Percentiles rank a stretch among this genome's conserved stretches.
phyloP scores from a whole-genome alignment of 2,113 vertebrate genomes.

The Pampusana beccarii region DNA sequence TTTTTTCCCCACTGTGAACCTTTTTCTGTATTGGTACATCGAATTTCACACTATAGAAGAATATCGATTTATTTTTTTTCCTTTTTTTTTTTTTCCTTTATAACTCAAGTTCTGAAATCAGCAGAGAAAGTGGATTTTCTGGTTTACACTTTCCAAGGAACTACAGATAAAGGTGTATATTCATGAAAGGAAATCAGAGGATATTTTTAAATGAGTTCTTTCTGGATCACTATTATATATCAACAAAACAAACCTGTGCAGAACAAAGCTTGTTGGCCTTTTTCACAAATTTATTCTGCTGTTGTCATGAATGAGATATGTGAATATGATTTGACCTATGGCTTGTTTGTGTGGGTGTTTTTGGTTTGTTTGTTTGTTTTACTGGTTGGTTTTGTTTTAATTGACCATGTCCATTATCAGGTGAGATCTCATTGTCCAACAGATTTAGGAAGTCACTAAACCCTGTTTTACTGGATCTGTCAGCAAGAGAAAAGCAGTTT shows the following conservation, averaged over 20 bases:
- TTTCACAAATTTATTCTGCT: neutral
- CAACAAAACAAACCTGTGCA: neutral
- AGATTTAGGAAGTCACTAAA: neutral
- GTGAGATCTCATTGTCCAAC: neutral
- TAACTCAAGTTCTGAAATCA: neutral
- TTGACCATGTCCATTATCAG: neutral
- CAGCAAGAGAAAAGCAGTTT: neutral
- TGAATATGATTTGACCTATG: neutral
- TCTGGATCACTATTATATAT: neutral
- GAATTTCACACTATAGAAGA: neutral
- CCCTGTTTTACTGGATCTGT: neutral
- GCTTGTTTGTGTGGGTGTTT: neutral
- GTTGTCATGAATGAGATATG: neutral
- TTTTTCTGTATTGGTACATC: neutral
- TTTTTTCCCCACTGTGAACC: neutral
- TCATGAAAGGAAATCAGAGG: neutral
- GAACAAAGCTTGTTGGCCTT: neutral
- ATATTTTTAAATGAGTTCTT: neutral
- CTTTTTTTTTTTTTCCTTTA: neutral
- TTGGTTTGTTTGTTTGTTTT: neutral
- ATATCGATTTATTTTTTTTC: neutral
- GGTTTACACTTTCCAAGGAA: neutral
- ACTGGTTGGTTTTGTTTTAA: neutral
- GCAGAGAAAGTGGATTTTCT: neutral
- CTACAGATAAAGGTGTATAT: neutral